Percentiles rank a stretch among this genome's conserved stretches.
Conservation (phyloP, 2,797 vertebrate species). For the Ataeniobius toweri region DNA sequence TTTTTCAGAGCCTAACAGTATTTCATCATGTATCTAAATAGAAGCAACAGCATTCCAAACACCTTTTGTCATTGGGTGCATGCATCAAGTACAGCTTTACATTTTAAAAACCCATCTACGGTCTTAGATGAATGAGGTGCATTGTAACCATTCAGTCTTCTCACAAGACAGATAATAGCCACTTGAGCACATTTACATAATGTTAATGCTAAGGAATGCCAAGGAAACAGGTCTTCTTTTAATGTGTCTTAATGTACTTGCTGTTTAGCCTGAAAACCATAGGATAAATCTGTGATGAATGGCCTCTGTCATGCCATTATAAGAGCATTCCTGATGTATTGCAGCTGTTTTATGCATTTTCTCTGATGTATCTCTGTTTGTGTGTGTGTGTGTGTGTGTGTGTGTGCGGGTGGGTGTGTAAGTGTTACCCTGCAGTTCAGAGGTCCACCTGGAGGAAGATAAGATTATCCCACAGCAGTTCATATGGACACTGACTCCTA, state of each 20-base stretch:
- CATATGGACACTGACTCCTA: slow-evolving; percentile 59
- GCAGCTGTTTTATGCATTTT: background rate
- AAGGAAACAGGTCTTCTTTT: slow-evolving; percentile 28
- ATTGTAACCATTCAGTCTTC: slow-evolving; percentile 40
- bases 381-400: slow-evolving; percentile 14
- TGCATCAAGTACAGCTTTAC: slow-evolving; percentile 31
- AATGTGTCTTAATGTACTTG: background rate
- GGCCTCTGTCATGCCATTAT: background rate
- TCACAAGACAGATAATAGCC: slow-evolving; percentile 42
- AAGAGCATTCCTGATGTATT: background rate
- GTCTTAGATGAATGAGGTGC: slow-evolving; percentile 27
- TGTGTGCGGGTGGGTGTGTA: background rate
- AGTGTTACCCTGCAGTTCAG: slow-evolving; percentile 48
- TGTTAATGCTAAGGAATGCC: slow-evolving; percentile 15
- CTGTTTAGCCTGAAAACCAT: background rate
- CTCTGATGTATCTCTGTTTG: slow-evolving; percentile 16
- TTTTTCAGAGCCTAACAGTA: background rate
- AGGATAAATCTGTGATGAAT: background rate
- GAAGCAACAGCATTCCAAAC: slow-evolving; percentile 18
- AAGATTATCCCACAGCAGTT: slow-evolving; percentile 73
- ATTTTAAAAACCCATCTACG: slow-evolving; percentile 41
- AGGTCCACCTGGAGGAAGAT: slow-evolving; percentile 74
- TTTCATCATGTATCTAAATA: slow-evolving; percentile 10
- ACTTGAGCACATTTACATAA: slow-evolving; percentile 58
- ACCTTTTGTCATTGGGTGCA: slow-evolving; percentile 5